Conservation (phyloP, 2,888 invertebrate genomes). For the Petrophora chlorosata region DNA sequence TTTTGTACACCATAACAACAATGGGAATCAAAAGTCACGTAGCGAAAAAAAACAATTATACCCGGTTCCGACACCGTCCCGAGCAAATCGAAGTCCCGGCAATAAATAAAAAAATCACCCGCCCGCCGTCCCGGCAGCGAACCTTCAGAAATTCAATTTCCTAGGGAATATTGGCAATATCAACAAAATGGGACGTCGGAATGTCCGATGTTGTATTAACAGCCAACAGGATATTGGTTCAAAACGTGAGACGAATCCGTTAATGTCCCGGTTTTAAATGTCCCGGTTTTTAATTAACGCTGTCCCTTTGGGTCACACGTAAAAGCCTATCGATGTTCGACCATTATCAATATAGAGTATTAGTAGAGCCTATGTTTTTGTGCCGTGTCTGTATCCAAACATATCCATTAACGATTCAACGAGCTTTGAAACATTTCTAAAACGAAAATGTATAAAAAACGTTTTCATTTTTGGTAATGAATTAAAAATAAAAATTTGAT, state of each 20-base stretch:
- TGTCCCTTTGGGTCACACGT: slow-evolving; percentile 33
- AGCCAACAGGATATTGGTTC: slow-evolving; percentile 57
- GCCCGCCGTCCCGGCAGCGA: slow-evolving; percentile 33
- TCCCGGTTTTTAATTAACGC: slow-evolving; percentile 59
- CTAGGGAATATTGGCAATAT: slow-evolving; percentile 61
- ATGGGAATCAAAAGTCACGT: slow-evolving; percentile 8
- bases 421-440: too few species aligned
- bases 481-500: too few species aligned
- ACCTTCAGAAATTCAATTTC: slow-evolving; percentile 60
- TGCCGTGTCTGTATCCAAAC: not conserved
- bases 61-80: slow-evolving; percentile 21
- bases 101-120: slow-evolving; percentile 39
- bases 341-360: slow-evolving; percentile 20
- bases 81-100: slow-evolving; percentile 34
- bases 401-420: too few species aligned
- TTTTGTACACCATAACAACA: not conserved
- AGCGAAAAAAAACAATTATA: slow-evolving; percentile 33
- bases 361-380: too few species aligned
- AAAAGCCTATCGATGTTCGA: slow-evolving; percentile 23
- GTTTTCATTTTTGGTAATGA: too few species aligned
- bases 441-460: too few species aligned
- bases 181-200: slow-evolving; percentile 54
- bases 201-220: slow-evolving; percentile 55
- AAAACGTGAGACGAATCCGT: slow-evolving; percentile 55
- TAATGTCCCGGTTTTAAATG: slow-evolving; percentile 40